Percentiles rank a stretch among this genome's conserved stretches.
Evolutionary conservation across 2,113 vertebrate genomes (phyloP).

Genomic region (Balaenoptera acutorostrata): DNA sequence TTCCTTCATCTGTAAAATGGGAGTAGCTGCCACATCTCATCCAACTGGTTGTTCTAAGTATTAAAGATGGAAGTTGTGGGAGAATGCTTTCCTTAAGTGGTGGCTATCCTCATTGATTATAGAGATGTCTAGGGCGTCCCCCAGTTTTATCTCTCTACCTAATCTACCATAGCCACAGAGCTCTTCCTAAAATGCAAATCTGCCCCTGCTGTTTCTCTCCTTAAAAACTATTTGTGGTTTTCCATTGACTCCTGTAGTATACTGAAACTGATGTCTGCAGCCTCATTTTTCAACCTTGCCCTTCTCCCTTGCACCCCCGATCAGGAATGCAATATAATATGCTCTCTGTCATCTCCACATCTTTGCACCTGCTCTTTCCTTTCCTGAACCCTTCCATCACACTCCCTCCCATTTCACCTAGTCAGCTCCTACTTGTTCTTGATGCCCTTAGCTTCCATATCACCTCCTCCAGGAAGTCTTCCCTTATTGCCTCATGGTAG

Average conservation of each 20-base stretch:
- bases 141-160: not conserved
- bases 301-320: rapidly evolving
- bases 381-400: not conserved
- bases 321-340: not conserved
- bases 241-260: not conserved
- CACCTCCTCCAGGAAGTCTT: not conserved
- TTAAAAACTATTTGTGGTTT: not conserved
- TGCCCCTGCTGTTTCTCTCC: not conserved
- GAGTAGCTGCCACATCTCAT: not conserved
- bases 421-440: not conserved
- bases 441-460: not conserved
- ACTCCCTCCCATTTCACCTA: not conserved
- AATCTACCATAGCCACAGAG: not conserved
- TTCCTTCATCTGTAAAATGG: not conserved
- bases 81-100: not conserved
- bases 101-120: rapidly evolving
- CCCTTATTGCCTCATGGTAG: not conserved
- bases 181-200: not conserved
- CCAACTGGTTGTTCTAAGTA: not conserved
- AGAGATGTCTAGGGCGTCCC: not conserved
- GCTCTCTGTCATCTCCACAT: not conserved
- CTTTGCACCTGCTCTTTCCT: not conserved
- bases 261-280: not conserved
- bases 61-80: not conserved
- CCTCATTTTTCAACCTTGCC: not conserved